Conservation (phyloP, 2,797 vertebrate species). For the Danionella dracula region DNA sequence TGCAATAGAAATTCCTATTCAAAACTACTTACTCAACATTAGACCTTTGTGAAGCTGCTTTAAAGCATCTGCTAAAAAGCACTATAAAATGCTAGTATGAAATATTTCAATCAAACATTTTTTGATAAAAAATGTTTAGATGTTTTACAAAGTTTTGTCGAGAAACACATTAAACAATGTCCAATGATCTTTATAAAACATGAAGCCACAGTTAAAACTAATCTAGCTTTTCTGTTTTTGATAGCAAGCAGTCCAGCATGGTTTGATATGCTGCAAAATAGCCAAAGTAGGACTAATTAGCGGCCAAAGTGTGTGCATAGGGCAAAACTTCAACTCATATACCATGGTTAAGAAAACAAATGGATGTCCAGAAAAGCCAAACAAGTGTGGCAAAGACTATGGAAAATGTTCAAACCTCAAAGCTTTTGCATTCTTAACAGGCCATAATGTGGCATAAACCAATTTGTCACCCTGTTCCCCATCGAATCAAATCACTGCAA, state of each 20-base stretch:
- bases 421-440: constrained; percentile 26
- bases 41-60: too few relatives aligned
- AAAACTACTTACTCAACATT: too few relatives aligned
- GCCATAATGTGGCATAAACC: neutral
- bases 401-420: constrained; percentile 31
- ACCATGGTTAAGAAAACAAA: constrained; percentile 38
- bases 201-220: too few relatives aligned
- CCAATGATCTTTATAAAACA: too few relatives aligned
- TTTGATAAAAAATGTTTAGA: too few relatives aligned
- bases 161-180: too few relatives aligned
- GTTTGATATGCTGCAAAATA: constrained; percentile 11
- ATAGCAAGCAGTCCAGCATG: neutral
- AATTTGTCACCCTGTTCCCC: constrained; percentile 9
- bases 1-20: too few relatives aligned
- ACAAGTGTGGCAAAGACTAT: constrained; percentile 31
- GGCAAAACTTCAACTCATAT: constrained; percentile 42
- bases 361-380: constrained; percentile 37
- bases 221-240: too few relatives aligned
- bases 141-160: too few relatives aligned
- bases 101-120: too few relatives aligned
- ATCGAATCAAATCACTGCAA: constrained; percentile 37
- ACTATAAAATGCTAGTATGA: too few relatives aligned
- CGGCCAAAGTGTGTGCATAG: constrained; percentile 34
- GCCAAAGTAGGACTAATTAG: constrained; percentile 37
- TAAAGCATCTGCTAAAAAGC: too few relatives aligned